These are phyloP conservation scores for Macrochelys suwanniensis DNA, from an alignment of 2,797 vertebrate species.

Conservation along the genomic window DNA sequence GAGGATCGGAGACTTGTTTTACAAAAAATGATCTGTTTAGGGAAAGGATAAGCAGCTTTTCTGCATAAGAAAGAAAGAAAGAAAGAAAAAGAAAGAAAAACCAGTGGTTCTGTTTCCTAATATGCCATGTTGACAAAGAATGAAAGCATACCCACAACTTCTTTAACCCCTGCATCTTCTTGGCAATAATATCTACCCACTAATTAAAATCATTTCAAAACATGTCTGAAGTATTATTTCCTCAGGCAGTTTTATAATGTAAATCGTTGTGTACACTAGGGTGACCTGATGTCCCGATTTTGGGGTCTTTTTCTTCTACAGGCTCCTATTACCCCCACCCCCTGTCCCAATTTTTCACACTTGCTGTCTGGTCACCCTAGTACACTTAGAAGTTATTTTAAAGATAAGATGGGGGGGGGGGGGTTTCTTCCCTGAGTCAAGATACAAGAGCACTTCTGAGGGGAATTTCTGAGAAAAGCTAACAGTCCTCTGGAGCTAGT, in stretches of 20 bases:
- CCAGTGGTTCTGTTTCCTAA: neutral
- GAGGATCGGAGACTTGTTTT: neutral
- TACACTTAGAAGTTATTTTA: neutral
- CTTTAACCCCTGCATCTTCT: slow-evolving; percentile 27
- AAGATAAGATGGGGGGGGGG: neutral
- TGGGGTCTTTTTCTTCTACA: too few species aligned
- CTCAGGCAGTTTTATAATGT: neutral
- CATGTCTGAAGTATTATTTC: neutral
- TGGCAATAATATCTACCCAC: slow-evolving; percentile 1
- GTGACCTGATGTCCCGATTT: too few species aligned
- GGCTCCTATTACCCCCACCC: too few species aligned
- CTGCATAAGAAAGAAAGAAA: neutral
- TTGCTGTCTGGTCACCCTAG: too few species aligned
- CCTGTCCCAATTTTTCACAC: too few species aligned
- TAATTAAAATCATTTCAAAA: slow-evolving; percentile 38
- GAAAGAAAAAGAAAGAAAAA: too few species aligned
- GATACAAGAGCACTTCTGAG: neutral
- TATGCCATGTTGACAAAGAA: slow-evolving; percentile 28
- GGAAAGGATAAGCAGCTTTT: neutral
- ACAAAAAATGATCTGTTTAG: neutral
- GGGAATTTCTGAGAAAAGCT: slow-evolving; percentile 51
- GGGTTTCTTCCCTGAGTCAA: neutral
- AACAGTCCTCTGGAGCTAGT: slow-evolving; percentile 39
- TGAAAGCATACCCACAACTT: slow-evolving; percentile 13
- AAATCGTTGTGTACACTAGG: neutral